Percentiles rank a stretch among this genome's conserved stretches.
Conservation (phyloP, 1,140 invertebrate genomes). For the Pseudomyrmex flavicornis region DNA sequence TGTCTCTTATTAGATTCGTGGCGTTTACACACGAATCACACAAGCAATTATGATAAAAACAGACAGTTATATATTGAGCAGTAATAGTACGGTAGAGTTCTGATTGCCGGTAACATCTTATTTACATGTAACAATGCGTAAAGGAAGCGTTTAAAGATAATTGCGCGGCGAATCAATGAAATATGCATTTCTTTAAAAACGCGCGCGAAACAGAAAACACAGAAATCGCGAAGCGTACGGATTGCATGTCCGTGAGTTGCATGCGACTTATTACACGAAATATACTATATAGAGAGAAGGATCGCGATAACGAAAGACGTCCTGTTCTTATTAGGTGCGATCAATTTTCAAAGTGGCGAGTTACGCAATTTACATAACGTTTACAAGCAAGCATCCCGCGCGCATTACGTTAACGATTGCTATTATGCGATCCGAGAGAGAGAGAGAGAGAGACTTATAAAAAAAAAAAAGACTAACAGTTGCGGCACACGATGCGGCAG, state of each 20-base stretch:
- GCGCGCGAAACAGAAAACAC: not conserved
- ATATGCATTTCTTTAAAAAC: slow-evolving; percentile 36
- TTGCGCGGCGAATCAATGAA: slow-evolving; percentile 26
- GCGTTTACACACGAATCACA: not conserved
- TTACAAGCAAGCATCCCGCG: not conserved
- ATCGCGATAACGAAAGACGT: slow-evolving; percentile 16
- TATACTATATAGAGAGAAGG: not conserved
- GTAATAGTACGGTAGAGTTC: not conserved
- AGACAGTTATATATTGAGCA: not conserved
- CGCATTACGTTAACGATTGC: not conserved
- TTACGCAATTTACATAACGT: slow-evolving; percentile 28
- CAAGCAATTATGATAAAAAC: not conserved
- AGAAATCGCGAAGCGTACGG: not conserved
- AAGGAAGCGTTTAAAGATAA: slow-evolving; percentile 12
- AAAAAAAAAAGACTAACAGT: slow-evolving; percentile 9
- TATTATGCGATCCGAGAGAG: too few species aligned
- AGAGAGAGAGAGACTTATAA: not conserved
- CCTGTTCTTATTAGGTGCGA: slow-evolving; percentile 25
- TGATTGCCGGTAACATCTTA: not conserved
- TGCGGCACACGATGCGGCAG: not conserved
- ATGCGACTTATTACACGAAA: slow-evolving; percentile 26
- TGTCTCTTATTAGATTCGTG: not conserved
- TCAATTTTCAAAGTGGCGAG: not conserved
- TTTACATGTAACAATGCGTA: slow-evolving; percentile 2
- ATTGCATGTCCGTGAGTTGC: not conserved